Conservation (phyloP, 2,888 invertebrate genomes). For the Chymomyza caudatula region DNA sequence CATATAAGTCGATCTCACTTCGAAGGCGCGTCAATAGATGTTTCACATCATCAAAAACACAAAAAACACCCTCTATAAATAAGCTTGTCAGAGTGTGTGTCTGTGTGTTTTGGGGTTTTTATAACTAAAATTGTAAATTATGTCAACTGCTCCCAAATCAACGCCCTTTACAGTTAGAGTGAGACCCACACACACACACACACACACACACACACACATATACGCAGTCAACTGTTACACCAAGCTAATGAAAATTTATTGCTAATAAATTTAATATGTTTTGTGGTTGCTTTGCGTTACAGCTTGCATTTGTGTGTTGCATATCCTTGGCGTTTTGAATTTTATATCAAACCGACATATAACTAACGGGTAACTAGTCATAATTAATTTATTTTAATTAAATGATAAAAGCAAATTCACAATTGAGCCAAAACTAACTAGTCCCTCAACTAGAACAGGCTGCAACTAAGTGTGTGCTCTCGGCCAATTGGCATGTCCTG, state of each 20-base stretch:
- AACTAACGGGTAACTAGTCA: conserved; percentile 32
- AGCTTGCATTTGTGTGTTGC: conserved; percentile 4
- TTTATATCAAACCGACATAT: conserved; percentile 46
- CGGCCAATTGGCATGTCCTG: neutral
- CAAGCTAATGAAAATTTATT: conserved; percentile 77
- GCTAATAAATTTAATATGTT: conserved; percentile 74
- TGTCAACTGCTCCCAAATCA: conserved; percentile 71
- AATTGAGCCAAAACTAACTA: neutral
- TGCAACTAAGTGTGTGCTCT: neutral
- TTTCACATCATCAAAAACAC: neutral
- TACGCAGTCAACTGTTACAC: conserved; percentile 33
- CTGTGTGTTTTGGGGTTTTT: conserved; percentile 47
- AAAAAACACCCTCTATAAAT: neutral
- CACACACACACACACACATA: neutral
- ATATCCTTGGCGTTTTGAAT: conserved; percentile 56
- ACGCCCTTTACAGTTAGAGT: conserved; percentile 64
- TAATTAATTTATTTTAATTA: conserved; percentile 70
- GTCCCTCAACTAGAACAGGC: neutral
- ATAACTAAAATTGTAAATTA: conserved; percentile 71
- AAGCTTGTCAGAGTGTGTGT: neutral
- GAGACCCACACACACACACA: conserved; percentile 1
- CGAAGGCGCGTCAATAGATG: too few species aligned
- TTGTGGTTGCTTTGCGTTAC: conserved; percentile 49
- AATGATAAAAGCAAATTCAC: conserved; percentile 40
- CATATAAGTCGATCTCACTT: too few species aligned